Percentiles rank a stretch among this genome's conserved stretches.
These are phyloP conservation scores for Zalophus californianus DNA, from an alignment of 2,797 vertebrate species.

Conservation along the genomic window DNA sequence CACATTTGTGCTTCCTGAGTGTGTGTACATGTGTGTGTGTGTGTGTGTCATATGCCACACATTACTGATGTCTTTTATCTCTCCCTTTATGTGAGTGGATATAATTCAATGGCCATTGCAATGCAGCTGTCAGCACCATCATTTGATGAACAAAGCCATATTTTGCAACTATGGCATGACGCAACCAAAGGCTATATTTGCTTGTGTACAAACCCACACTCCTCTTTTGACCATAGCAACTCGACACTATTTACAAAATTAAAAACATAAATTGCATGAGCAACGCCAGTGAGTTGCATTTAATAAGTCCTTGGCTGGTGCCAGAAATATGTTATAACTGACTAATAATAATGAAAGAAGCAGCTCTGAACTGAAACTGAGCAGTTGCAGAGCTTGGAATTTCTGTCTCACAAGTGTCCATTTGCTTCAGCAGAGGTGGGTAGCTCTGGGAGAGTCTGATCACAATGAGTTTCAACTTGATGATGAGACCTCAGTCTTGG, in stretches of 20 bases:
- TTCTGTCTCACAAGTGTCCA: background rate
- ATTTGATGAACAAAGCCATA: slow-evolving; percentile 52
- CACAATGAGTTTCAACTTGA: background rate
- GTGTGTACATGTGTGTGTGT: background rate
- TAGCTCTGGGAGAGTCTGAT: background rate
- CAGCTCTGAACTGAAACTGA: background rate
- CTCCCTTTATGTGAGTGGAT: slow-evolving; percentile 19
- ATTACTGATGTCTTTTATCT: slow-evolving; percentile 45
- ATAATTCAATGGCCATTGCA: slow-evolving; percentile 13
- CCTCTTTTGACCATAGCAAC: slow-evolving; percentile 72
- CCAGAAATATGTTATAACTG: slow-evolving; percentile 36
- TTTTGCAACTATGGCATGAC: slow-evolving; percentile 30
- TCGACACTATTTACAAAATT: slow-evolving; percentile 83
- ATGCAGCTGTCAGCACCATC: slow-evolving; percentile 9
- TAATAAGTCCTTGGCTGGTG: slow-evolving; percentile 59
- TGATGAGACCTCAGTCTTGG: background rate
- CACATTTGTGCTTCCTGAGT: background rate
- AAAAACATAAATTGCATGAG: slow-evolving; percentile 80
- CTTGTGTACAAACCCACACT: slow-evolving; percentile 76
- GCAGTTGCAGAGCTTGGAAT: background rate
- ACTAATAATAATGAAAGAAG: background rate
- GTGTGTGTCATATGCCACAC: background rate
- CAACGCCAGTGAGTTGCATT: slow-evolving; percentile 63
- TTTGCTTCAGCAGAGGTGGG: background rate
- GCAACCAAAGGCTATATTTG: slow-evolving; percentile 64